Conservation (phyloP, 2,797 vertebrate genomes). For the Monodelphis domestica region DNA sequence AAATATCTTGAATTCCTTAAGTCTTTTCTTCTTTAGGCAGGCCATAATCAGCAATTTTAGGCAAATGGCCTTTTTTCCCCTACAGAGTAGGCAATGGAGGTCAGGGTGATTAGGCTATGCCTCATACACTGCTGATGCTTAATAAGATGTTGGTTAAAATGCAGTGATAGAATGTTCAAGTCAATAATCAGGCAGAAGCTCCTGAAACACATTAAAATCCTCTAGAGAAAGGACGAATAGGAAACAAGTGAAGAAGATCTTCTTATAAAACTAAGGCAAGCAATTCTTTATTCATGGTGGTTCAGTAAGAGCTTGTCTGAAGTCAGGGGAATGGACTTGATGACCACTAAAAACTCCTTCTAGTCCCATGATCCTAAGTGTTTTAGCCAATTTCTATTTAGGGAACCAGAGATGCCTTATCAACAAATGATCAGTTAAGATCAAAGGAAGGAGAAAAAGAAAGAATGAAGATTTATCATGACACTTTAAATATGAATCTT, state of each 20-base stretch:
- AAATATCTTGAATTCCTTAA: background rate
- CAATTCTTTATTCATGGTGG: fast-evolving
- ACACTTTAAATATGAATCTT: background rate
- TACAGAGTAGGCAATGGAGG: background rate
- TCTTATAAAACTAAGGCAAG: background rate
- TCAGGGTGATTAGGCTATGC: background rate
- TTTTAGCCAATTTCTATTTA: fast-evolving
- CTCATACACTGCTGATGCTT: background rate
- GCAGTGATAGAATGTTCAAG: background rate
- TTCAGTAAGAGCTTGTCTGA: background rate
- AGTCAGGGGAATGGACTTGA: background rate
- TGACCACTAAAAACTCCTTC: background rate
- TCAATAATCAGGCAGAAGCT: background rate
- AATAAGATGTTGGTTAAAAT: background rate
- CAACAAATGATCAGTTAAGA: background rate
- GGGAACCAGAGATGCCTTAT: background rate
- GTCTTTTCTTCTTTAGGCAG: background rate
- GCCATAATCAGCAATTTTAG: background rate
- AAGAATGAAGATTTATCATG: background rate
- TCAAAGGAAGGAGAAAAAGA: background rate
- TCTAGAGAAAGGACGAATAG: too few relatives aligned
- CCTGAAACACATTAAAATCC: background rate
- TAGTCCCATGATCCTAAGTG: background rate
- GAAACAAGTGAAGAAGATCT: background rate
- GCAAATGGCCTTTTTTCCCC: background rate